Evolutionary conservation across 2,888 invertebrate species (phyloP).

Genomic region (Hydrotaea cyrtoneurina): DNA sequence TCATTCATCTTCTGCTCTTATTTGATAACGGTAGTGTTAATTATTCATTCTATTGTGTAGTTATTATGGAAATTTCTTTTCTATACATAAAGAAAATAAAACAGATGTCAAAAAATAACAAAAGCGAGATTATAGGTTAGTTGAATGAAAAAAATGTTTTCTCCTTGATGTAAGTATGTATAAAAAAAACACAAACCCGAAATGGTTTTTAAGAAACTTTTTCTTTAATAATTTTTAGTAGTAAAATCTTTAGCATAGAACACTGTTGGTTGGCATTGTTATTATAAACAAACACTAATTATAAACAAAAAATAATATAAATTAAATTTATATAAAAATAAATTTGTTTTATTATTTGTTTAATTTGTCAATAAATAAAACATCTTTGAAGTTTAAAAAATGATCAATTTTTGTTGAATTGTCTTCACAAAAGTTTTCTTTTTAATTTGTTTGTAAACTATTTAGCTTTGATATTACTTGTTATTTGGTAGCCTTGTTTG

Average conservation of each 20-base stretch:
- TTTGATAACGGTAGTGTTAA: conserved; percentile 51
- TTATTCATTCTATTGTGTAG: conserved; percentile 40
- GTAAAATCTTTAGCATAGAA: conserved; percentile 50
- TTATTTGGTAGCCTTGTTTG: background rate
- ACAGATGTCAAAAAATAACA: conserved; percentile 38
- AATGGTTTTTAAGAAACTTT: conserved; percentile 38
- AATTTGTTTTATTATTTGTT: conserved; percentile 26
- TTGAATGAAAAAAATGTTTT: conserved; percentile 52
- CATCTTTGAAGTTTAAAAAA: conserved; percentile 31
- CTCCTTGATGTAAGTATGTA: conserved; percentile 48
- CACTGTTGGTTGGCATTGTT: conserved; percentile 66
- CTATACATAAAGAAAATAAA: conserved; percentile 37
- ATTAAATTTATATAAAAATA: conserved; percentile 45
- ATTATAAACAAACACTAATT: conserved; percentile 48
- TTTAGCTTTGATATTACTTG: background rate
- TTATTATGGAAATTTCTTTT: conserved; percentile 2
- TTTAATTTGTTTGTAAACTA: background rate
- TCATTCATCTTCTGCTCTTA: conserved; percentile 15
- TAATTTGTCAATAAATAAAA: conserved; percentile 42
- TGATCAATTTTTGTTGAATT: background rate
- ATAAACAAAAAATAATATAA: conserved; percentile 28
- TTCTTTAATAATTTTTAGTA: conserved; percentile 53
- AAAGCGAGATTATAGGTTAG: conserved; percentile 71
- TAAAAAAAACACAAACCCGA: conserved; percentile 34
- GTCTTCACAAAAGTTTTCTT: background rate